Evolutionary conservation across 2,113 vertebrate species (phyloP), one percentile per base, ranked within the genome.

Genomic region (Isichthys henryi): DNA sequence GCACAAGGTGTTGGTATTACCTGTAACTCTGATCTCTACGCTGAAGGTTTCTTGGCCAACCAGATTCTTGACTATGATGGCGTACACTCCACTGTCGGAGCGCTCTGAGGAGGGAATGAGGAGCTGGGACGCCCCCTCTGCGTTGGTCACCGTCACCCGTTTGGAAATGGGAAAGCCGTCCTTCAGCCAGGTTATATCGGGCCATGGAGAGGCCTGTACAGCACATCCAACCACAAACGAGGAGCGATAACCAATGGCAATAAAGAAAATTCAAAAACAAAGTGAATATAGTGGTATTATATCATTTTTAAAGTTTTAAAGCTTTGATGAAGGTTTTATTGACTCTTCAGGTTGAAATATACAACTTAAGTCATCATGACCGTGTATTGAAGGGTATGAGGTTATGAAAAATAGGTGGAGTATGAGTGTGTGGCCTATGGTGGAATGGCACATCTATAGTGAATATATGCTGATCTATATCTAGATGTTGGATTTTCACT

Each of bases 121-220:
- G 83, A 99, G 96, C 92, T 97, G 97, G 5, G 95, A 96, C 66
- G 93, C 87, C 3, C 93, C 95, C 1, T 96, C 95, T 83, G 95
- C 58, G 1, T 96, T 97, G 58, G 93, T 96, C 21, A 95, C 86
- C 0, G 94, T 95, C 17, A 95, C 96, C 35, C 92, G 94, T 89
- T 93, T 95, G 77, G 96, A 83, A 35, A 97, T 94, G 13, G 96
- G 95, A 10, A 91, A 87, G 3, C 96, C 96, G 5, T 98, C 97
- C 92, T 98, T 99, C 1, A 97, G 84, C 98, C 98, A 99, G 85
- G 85, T 96, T 88, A 98, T 95, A 19, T 96, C 95, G 0, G 96
- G 96, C 92, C 93, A 93, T 27, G 98, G 97, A 46, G 95, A 95
- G 0, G 96, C 97, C 98, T 99, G 77, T 1, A 90, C 88, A 90